Evolutionary conservation across 2,797 vertebrate genomes (phyloP), one percentile per base, ranked within the genome.

Genomic region (Neostethus bicornis): DNA sequence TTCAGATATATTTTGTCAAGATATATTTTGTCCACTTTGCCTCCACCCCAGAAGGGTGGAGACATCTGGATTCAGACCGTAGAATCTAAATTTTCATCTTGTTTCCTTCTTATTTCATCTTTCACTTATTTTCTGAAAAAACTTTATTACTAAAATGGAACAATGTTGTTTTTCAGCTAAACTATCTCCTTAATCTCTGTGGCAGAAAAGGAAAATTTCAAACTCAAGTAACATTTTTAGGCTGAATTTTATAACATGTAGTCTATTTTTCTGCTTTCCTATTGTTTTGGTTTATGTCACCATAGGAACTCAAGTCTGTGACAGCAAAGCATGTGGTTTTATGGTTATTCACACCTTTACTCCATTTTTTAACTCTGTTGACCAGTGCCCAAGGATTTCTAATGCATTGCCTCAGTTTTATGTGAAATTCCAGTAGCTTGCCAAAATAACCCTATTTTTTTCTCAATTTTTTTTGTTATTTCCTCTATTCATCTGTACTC

Each of bases 401-500:
- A 21, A 44, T 16, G 1, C 19, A 11, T 5, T 29, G 38, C 14
- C 32, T 32, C 17, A 25, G 35, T 47, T 37, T 25, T 9, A 24
- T 32, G 39, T 13, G 32, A 43, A 54, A 32, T 20, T 17, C 16
- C 8, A 43, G 20, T 28, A 43, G 13, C 7, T 31, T 4, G 41
- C 4, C 19, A 41, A 19, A 20, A 4, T 20, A 35, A 9, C 29
- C n/a, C 4, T 17, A 11, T 23, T 43, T 12, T 32, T 13, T 32
- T 32, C 32, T 4, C 32, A 7, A 14, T n/a, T n/a, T n/a, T n/a
- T n/a, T n/a, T n/a, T n/a, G 31, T 8, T 21, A 8, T 16, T 24
- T 48, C 48, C 23, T 7, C 7, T 31, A 21, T 2, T 84, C 90
- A 94, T 3, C 77, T 95, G 63, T 93, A 53, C 91, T 96, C 49